Conservation (phyloP, 2,113 vertebrate genomes). For the Cygnus buccinator region DNA sequence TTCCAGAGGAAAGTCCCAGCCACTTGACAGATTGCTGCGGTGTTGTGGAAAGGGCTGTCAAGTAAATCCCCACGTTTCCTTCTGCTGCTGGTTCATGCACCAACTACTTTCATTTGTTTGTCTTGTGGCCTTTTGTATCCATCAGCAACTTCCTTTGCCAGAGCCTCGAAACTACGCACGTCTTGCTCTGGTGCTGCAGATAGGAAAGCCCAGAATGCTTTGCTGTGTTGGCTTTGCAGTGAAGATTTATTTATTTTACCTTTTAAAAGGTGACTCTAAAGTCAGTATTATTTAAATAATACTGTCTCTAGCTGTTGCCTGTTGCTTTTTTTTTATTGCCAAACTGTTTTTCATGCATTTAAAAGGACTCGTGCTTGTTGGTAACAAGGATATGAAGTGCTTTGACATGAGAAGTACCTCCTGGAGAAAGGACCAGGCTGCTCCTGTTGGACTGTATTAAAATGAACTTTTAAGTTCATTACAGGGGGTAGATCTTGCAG, state of each 20-base stretch:
- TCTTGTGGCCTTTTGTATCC: neutral
- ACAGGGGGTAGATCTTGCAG: neutral
- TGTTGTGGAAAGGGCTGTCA: constrained; percentile 22
- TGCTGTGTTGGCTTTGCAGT: neutral
- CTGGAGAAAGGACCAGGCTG: neutral
- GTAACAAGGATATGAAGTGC: neutral
- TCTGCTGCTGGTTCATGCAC: constrained; percentile 12
- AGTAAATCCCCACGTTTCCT: neutral
- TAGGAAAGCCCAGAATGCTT: constrained; percentile 16
- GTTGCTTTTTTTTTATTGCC: constrained; percentile 15
- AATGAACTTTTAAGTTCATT: neutral
- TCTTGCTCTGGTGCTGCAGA: neutral
- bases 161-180: neutral
- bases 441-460: neutral
- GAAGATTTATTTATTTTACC: constrained; percentile 33
- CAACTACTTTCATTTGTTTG: constrained; percentile 25
- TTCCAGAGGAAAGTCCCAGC: constrained; percentile 5
- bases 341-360: constrained; percentile 17
- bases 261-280: constrained; percentile 42
- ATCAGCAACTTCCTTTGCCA: neutral
- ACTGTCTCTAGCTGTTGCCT: constrained; percentile 39
- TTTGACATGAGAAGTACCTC: constrained; percentile 4
- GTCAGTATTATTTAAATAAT: constrained; percentile 19
- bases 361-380: neutral
- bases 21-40: constrained; percentile 13